Conservation (phyloP, 2,113 vertebrate species). For the Strix uralensis region DNA sequence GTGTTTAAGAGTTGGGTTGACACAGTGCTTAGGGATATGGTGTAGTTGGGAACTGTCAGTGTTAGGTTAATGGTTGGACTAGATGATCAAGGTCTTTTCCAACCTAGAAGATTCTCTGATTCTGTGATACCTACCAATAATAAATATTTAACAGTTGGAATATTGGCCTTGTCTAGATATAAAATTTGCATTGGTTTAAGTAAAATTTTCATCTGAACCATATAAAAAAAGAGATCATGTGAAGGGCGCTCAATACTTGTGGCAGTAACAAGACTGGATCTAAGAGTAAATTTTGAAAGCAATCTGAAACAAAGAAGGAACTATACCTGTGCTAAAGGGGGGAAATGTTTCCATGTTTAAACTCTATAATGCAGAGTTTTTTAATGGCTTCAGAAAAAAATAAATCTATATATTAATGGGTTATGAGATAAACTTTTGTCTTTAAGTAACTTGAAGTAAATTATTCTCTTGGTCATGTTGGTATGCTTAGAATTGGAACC, state of each 20-base stretch:
- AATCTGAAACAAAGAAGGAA: not conserved
- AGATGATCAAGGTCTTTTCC: no score
- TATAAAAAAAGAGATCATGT: not conserved
- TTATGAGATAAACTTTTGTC: not conserved
- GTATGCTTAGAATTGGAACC: not conserved
- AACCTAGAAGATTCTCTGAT: no score
- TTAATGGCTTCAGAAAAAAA: not conserved
- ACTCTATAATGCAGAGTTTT: not conserved
- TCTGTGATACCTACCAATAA: not conserved
- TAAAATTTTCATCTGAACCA: not conserved
- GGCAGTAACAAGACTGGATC: not conserved
- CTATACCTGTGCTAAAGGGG: not conserved
- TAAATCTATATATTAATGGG: not conserved
- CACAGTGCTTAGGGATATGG: no score
- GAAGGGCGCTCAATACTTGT: not conserved
- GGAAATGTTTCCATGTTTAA: not conserved
- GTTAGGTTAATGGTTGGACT: no score
- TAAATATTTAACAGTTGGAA: not conserved
- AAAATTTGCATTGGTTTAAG: not conserved
- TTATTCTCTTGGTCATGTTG: not conserved
- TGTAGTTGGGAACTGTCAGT: no score
- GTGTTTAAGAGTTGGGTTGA: no score
- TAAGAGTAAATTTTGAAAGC: not conserved
- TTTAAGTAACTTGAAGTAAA: not conserved
- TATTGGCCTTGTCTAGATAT: not conserved